Base-by-base conservation (phyloP, 1,140 invertebrate genomes). In the Diachasma alloeum region DNA sequence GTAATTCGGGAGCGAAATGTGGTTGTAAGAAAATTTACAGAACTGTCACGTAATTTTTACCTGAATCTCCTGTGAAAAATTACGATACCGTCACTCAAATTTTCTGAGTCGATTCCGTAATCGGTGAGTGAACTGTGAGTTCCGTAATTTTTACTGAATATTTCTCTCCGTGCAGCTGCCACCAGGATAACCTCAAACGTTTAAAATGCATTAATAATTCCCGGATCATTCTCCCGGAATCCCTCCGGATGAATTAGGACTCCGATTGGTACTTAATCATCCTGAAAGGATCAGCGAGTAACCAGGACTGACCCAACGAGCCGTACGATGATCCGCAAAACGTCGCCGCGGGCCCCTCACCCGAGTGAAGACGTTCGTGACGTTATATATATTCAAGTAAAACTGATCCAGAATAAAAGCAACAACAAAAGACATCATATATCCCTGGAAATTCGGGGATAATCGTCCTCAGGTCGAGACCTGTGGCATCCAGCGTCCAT, bases 281-380 rank as follows among this genome's bases (percentile, higher is more conserved):
- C 24, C 24, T 63, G 59, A 31, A 63, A 63, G 59, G 59, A 63
- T 63, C 59, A 63, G 59, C 2, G 53, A 63, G 59, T 26, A 63
- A 31, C 59, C 59, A 63, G 59, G 11, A 63, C 59, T 63, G 24
- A 63, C 59, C 59, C 59, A 63, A 63, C 59, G 59, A 63, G 59
- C 59, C 59, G 24, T 63, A 31, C 59, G 59, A 63, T 63, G 22
- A 63, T 63, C 59, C 22, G 59, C 59, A 63, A 63, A 63, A 63
- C 59, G 59, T 63, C 59, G 59, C 59, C 59, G 22, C 59, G 22
- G 59, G 59, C 1, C 24, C 53, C 53, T 17, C 19, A 13, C 53
- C 19, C 19, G 53, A 63, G 59, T 63, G 59, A 63, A 63, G 59
- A 63, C 59, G 59, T 63, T 63, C 59, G 59, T 63, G 59, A 63